A percentile compares a stretch with the other conserved stretches of the same genome.
These are phyloP conservation scores for Limnothrissa miodon DNA, from an alignment of 2,113 vertebrate genomes.

Conservation along the genomic window DNA sequence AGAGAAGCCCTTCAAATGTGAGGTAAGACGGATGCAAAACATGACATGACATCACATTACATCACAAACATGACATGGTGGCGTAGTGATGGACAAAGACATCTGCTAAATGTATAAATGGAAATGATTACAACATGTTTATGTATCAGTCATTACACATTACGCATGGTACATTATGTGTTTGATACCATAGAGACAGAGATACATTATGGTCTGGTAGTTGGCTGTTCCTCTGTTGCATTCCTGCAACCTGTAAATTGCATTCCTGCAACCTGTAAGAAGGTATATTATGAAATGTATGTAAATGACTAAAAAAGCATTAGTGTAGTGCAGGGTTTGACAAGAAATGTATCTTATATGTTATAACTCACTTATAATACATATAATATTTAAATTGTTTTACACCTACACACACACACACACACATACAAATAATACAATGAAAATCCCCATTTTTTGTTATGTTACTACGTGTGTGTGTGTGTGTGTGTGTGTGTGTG, in stretches of 20 bases:
- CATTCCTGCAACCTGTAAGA: too few relatives aligned
- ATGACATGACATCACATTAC: too few relatives aligned
- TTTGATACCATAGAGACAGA: not conserved
- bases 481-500: not conserved
- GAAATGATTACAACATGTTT: too few relatives aligned
- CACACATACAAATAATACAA: not conserved
- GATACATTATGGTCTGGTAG: too few relatives aligned
- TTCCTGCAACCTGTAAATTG: too few relatives aligned
- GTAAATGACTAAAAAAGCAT: too few relatives aligned
- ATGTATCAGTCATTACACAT: not conserved
- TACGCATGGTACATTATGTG: not conserved
- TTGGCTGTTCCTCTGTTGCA: not conserved
- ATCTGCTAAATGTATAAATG: too few relatives aligned
- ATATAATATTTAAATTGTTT: not conserved
- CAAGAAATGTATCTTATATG: not conserved
- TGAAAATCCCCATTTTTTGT: not conserved
- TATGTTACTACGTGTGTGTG: not conserved
- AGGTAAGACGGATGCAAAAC: slow-evolving; percentile 71
- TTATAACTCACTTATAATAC: too few relatives aligned
- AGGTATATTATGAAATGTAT: too few relatives aligned
- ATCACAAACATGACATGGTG: too few relatives aligned
- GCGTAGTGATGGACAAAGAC: too few relatives aligned
- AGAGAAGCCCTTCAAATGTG: slow-evolving; percentile 95
- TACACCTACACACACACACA: not conserved
- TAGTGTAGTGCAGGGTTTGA: not conserved